Base-by-base conservation (phyloP, 2,113 vertebrate species). In the Hiodon tergisus region DNA sequence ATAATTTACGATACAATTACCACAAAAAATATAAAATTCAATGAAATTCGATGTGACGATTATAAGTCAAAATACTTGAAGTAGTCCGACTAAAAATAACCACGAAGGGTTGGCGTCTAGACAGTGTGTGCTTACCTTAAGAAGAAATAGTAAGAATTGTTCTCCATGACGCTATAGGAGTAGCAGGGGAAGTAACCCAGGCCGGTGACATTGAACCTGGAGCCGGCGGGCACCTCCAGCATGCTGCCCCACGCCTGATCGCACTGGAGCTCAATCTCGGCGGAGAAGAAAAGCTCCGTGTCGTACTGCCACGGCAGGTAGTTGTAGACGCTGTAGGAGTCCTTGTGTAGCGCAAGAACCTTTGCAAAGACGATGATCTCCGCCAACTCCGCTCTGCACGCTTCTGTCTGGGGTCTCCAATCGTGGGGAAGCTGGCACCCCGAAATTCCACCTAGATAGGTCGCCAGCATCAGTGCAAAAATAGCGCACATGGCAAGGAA, bases 191-290 rank as follows among this genome's bases (percentile, higher is more conserved):
- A 92, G 79, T 93, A 94, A 0, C 93, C 93, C 70, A 94, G 83
- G 46, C 93, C 93, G 17, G 90, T 91, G 78, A 94, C 87, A 78
- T 94, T 94, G 48, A 94, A 92, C 81, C 90, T 83, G 81, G 93
- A 93, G 5, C 92, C 93, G 3, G 92, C 87, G 3, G 93, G 93
- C 31, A 94, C 89, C 87, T 93, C 92, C 83, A 94, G 82, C 93
- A 93, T 94, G 86, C 90, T 92, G 68, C 92, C 93, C 93, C 93
- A 94, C 48, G 92, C 91, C 84, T 94, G 93, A 82, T 93, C 93
- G 76, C 93, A 93, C 77, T 88, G 82, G 78, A 94, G 85, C 88
- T 93, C 93, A 65, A 94, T 91, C 86, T 93, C 93, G 0, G 93
- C 92, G 2, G 91, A 89, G 81, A 87, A 94, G 71, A 94, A 89